Evolutionary conservation across 2,888 invertebrate genomes (phyloP).

Genomic region (Aphidoletes aphidimyza): DNA sequence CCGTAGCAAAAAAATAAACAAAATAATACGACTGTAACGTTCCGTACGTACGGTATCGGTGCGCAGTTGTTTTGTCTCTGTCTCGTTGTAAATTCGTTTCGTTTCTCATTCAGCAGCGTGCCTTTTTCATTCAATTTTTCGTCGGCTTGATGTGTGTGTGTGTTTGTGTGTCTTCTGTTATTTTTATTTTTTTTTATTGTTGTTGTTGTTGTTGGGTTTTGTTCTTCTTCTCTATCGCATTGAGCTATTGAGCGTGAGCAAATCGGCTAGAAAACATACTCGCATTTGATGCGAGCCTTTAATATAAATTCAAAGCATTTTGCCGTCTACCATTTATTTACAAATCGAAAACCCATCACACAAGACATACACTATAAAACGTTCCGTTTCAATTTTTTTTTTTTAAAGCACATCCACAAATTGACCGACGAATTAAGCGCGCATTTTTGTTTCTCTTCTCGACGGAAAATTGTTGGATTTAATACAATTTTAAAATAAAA

Average conservation of each 20-base stretch:
- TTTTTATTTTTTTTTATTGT: too few species aligned
- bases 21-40: background rate
- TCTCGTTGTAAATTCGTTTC: background rate
- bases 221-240: constrained; percentile 1
- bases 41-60: background rate
- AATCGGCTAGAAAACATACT: constrained; percentile 33
- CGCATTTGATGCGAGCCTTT: background rate
- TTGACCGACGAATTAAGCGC: constrained; percentile 26
- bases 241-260: constrained; percentile 9
- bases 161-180: background rate
- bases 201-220: background rate
- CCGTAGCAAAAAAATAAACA: background rate
- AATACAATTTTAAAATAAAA: too few species aligned
- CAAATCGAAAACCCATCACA: constrained; percentile 20
- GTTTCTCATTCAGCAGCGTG: constrained; percentile 40
- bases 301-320: constrained; percentile 52
- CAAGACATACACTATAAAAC: constrained; percentile 45
- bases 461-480: background rate
- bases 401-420: background rate
- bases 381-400: too few species aligned
- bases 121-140: background rate
- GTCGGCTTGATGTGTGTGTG: background rate
- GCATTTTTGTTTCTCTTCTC: background rate
- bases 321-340: constrained; percentile 53
- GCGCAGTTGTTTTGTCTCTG: background rate